Conservation (phyloP, 2,113 vertebrate genomes). For the Hydropotes inermis region DNA sequence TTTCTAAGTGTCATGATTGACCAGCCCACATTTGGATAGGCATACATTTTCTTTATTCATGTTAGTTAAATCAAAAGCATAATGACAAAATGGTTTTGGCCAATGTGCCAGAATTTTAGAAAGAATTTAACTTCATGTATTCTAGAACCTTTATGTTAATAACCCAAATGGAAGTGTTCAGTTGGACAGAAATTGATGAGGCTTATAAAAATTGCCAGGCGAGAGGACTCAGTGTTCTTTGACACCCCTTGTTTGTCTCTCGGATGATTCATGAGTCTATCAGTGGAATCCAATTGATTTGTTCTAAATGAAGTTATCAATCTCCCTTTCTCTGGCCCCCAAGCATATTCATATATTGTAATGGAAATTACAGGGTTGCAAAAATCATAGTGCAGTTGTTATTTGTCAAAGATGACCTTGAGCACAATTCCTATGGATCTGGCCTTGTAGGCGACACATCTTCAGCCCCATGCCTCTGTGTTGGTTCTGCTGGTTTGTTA, state of each 20-base stretch:
- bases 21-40: not conserved
- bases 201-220: slow-evolving; percentile 10
- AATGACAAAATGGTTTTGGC: slow-evolving; percentile 16
- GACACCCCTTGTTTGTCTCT: not conserved
- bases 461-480: not conserved
- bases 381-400: not conserved
- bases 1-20: not conserved
- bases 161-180: slow-evolving; percentile 21
- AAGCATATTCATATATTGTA: slow-evolving; percentile 11
- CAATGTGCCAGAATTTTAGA: slow-evolving; percentile 28
- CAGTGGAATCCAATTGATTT: slow-evolving; percentile 18
- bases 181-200: slow-evolving; percentile 38
- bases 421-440: not conserved
- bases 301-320: slow-evolving; percentile 23
- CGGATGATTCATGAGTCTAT: slow-evolving; percentile 3
- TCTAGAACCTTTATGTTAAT: slow-evolving; percentile 41
- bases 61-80: slow-evolving; percentile 38
- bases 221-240: not conserved
- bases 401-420: slow-evolving; percentile 5
- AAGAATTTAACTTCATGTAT: slow-evolving; percentile 19
- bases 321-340: slow-evolving; percentile 36
- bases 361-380: not conserved
- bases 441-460: not conserved
- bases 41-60: slow-evolving; percentile 3
- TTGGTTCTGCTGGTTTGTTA: not conserved